phyloP scores from a whole-genome alignment of 2,797 vertebrate genomes.

The Chloroceryle inda region DNA sequence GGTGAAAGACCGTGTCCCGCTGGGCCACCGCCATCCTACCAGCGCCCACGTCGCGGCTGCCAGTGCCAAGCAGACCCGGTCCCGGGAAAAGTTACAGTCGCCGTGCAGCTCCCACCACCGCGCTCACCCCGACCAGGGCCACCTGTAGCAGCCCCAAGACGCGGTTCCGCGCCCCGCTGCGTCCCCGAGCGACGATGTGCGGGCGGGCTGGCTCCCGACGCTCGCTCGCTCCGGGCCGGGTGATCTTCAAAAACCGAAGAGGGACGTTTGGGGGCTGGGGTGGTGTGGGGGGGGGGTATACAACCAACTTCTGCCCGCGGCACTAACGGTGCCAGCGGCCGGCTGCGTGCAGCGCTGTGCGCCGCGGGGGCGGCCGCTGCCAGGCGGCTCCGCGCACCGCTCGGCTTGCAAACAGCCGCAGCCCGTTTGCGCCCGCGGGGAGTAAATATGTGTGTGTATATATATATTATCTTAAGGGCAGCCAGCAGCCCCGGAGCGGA shows the following conservation, averaged over 20 bases:
- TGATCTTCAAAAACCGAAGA: not conserved
- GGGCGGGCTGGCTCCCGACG: not conserved
- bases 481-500: not conserved
- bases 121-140: not conserved
- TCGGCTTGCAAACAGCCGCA: not conserved
- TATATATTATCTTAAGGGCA: not conserved
- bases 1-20: not conserved
- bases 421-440: constrained; percentile 3
- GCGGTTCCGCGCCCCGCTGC: not conserved
- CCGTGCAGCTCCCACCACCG: not conserved
- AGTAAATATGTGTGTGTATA: not conserved
- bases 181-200: not conserved
- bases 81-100: constrained; percentile 22
- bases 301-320: not conserved
- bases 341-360: not conserved
- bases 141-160: constrained; percentile 47
- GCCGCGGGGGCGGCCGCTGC: constrained; percentile 29
- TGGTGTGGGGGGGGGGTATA: not conserved
- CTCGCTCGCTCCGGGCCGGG: not conserved
- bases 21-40: not conserved
- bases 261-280: not conserved
- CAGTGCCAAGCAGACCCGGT: not conserved
- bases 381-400: not conserved
- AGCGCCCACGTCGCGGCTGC: constrained; percentile 34
- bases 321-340: not conserved